Percentiles rank a stretch among this genome's conserved stretches.
phyloP scores from a whole-genome alignment of 2,888 invertebrate genomes.

The Eretmocerus hayati region DNA sequence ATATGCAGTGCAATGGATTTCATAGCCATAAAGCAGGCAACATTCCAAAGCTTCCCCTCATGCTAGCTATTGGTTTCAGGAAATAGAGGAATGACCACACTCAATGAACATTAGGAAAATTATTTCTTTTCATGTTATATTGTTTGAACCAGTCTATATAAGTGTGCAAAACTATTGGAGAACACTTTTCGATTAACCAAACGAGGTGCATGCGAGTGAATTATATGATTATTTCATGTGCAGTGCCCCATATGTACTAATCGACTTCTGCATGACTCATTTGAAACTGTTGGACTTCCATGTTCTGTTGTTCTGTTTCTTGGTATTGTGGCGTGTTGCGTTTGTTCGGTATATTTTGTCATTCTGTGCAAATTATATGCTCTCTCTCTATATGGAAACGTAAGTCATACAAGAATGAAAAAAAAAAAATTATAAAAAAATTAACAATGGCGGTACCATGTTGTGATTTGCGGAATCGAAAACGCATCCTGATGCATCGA shows the following conservation, averaged over 20 bases:
- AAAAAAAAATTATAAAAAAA: conserved; percentile 5
- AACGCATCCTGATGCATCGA: not conserved
- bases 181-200: conserved; percentile 10
- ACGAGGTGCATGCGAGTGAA: conserved; percentile 18
- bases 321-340: conserved; percentile 29
- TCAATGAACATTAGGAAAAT: too few species aligned
- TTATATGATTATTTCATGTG: conserved; percentile 15
- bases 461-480: not conserved
- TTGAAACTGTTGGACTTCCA: conserved; percentile 27
- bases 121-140: too few species aligned
- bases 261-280: conserved; percentile 21
- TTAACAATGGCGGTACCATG: not conserved
- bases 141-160: conserved; percentile 4
- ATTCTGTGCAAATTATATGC: conserved; percentile 28
- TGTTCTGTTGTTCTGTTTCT: conserved; percentile 25
- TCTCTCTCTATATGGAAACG: too few species aligned
- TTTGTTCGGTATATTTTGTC: conserved; percentile 35
- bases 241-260: conserved; percentile 29
- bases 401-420: not conserved
- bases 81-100: too few species aligned
- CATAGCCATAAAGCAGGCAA: conserved; percentile 21
- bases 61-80: conserved; percentile 17
- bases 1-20: conserved; percentile 10
- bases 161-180: conserved; percentile 4
- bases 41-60: conserved; percentile 16